phyloP scores from a whole-genome alignment of 2,797 vertebrate species.

The Lindbergichthys nudifrons region DNA sequence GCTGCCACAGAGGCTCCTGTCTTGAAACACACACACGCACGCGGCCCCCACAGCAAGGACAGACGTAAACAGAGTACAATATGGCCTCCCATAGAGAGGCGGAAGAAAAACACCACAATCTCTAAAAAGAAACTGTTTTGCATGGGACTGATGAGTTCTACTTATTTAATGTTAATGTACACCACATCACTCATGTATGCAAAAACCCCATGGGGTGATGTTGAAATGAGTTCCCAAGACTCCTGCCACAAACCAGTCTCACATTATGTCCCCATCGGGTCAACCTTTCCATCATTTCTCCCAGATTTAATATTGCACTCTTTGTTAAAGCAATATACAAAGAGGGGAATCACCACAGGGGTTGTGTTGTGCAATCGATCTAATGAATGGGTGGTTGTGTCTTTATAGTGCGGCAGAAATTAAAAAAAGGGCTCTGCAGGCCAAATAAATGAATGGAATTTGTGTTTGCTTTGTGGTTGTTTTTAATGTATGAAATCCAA shows the following conservation, averaged over 20 bases:
- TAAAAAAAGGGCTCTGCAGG: constrained; percentile 48
- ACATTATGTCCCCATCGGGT: constrained; percentile 34
- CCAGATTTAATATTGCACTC: constrained; percentile 39
- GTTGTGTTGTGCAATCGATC: constrained; percentile 63
- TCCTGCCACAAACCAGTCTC: constrained; percentile 18
- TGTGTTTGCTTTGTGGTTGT: constrained; percentile 40
- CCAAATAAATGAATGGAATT: constrained; percentile 52
- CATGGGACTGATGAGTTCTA: constrained; percentile 43
- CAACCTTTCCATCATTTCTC: constrained; percentile 43
- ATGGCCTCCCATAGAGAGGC: constrained; percentile 48
- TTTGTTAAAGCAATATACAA: constrained; percentile 57
- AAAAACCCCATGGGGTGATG: constrained; percentile 45
- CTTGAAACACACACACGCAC: constrained; percentile 40
- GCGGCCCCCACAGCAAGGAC: constrained; percentile 48
- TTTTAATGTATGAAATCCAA: constrained; percentile 31
- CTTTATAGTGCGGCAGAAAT: constrained; percentile 55
- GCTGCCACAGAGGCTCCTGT: constrained; percentile 43
- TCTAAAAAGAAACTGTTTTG: constrained; percentile 47
- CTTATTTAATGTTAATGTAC: constrained; percentile 47
- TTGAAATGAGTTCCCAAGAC: constrained; percentile 47
- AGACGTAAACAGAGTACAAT: constrained; percentile 72
- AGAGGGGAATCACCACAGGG: constrained; percentile 28
- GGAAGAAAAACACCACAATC: constrained; percentile 51
- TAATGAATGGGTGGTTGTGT: constrained; percentile 69
- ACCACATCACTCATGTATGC: constrained; percentile 39